phyloP scores from a whole-genome alignment of 2,113 vertebrate species.

The Dicentrarchus labrax region DNA sequence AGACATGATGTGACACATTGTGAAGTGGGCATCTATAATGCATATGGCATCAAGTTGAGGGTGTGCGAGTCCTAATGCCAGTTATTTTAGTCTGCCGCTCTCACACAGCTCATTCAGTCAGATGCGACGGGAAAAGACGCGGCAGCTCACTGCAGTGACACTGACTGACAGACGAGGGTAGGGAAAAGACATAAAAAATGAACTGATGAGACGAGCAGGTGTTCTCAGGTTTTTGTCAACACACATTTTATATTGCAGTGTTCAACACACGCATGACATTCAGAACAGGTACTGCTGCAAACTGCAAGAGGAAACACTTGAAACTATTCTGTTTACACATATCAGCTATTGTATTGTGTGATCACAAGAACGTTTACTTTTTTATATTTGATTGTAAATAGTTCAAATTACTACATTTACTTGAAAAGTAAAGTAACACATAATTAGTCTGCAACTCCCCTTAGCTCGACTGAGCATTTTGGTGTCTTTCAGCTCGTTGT shows the following conservation, averaged over 20 bases:
- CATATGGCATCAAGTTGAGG: conserved; percentile 27
- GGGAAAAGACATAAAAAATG: conserved; percentile 3
- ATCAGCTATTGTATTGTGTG: conserved; percentile 1
- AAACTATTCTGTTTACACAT: conserved; percentile 36
- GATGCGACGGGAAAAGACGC: neutral
- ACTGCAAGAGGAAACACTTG: neutral
- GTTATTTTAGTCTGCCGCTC: conserved; percentile 27
- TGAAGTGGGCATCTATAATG: conserved; percentile 72
- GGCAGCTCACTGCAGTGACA: neutral
- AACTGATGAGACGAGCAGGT: conserved; percentile 33
- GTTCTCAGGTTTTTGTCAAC: conserved; percentile 17
- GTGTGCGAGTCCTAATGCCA: conserved; percentile 8
- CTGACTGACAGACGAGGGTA: conserved; percentile 27
- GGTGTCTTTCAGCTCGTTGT: neutral
- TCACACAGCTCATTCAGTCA: neutral
- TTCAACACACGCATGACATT: conserved; percentile 11
- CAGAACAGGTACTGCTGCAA: conserved; percentile 16
- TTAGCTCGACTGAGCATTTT: neutral
- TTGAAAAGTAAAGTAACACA: neutral
- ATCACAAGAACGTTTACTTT: neutral
- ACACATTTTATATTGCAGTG: neutral
- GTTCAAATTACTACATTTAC: neutral
- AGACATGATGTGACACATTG: conserved; percentile 55
- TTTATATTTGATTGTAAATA: too few species aligned
- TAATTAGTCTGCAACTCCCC: neutral